Percentiles rank a stretch among this genome's conserved stretches.
phyloP scores from a whole-genome alignment of 2,888 invertebrate species.

The Perizoma affinitatum region DNA sequence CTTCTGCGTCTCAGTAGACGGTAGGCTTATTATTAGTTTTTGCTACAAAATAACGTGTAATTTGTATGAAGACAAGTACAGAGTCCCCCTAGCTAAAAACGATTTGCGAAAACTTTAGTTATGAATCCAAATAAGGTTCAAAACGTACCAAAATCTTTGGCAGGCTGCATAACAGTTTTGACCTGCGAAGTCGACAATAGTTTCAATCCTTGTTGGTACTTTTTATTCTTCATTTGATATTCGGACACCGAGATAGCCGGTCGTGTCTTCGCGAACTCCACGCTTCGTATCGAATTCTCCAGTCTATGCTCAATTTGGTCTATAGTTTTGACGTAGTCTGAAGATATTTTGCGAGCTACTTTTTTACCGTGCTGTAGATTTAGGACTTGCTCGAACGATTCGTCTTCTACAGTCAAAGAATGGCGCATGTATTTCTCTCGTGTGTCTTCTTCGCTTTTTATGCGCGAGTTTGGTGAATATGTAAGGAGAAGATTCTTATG shows the following conservation, averaged over 20 bases:
- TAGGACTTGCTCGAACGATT: slow-evolving; percentile 54
- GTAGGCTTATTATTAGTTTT: no score
- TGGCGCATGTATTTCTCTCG: slow-evolving; percentile 46
- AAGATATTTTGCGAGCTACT: slow-evolving; percentile 63
- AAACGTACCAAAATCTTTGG: slow-evolving; percentile 27
- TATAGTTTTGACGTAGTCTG: slow-evolving; percentile 68
- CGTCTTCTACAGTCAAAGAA: slow-evolving; percentile 40
- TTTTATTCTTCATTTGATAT: slow-evolving; percentile 60
- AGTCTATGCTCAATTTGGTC: slow-evolving; percentile 52
- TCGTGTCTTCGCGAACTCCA: slow-evolving; percentile 62
- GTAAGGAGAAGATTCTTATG: slow-evolving; percentile 51
- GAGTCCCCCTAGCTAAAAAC: no score
- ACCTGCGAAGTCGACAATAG: slow-evolving; percentile 14
- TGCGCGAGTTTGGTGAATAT: slow-evolving; percentile 41
- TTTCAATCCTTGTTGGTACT: slow-evolving; percentile 44
- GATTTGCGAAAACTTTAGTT: no score
- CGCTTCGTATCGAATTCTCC: slow-evolving; percentile 57
- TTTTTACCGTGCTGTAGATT: slow-evolving; percentile 62
- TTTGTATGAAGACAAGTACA: no score
- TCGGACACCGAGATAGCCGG: slow-evolving; percentile 60
- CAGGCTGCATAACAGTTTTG: slow-evolving; percentile 25
- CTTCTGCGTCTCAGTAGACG: no score
- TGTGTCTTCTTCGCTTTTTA: slow-evolving; percentile 43
- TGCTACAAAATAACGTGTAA: no score
- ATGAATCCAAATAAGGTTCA: neutral